Evolutionary conservation across 2,888 invertebrate genomes (phyloP).

Genomic region (Plusia festucae): DNA sequence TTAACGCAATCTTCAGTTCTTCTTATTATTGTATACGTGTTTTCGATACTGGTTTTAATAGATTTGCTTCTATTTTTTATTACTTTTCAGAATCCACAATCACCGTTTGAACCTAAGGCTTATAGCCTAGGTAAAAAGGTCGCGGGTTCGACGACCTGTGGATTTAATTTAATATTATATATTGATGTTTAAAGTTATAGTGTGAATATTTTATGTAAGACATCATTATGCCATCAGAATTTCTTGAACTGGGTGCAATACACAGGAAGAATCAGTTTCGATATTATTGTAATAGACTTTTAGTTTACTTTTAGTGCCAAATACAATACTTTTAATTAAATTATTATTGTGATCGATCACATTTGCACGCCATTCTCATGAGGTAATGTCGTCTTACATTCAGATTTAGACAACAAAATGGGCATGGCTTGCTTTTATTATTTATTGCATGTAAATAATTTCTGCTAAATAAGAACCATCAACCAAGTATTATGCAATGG

Average conservation of each 20-base stretch:
- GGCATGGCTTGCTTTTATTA: slow-evolving; percentile 6
- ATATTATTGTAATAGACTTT: no score
- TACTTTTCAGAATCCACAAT: slow-evolving; percentile 62
- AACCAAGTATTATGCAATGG: background rate
- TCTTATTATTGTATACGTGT: background rate
- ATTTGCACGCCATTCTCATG: background rate
- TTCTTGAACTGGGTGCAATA: background rate
- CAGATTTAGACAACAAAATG: slow-evolving; percentile 2
- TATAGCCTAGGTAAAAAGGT: slow-evolving; percentile 50
- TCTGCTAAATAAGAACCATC: background rate
- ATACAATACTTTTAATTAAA: no score
- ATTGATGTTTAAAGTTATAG: slow-evolving; percentile 1
- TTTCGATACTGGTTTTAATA: background rate
- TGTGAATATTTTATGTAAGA: slow-evolving; percentile 20
- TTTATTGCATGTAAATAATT: slow-evolving; percentile 7
- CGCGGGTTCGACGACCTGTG: slow-evolving; percentile 45
- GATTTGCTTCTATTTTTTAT: slow-evolving; percentile 51
- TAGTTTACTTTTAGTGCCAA: no score
- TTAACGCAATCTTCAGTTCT: background rate
- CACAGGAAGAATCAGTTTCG: no score
- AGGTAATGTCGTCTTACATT: slow-evolving; percentile 16
- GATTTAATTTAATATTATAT: slow-evolving; percentile 6
- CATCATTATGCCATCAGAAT: background rate
- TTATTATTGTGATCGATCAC: no score
- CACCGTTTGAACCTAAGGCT: slow-evolving; percentile 52